Base-by-base conservation (phyloP, 2,888 invertebrate genomes). In the Gibbula magus region DNA sequence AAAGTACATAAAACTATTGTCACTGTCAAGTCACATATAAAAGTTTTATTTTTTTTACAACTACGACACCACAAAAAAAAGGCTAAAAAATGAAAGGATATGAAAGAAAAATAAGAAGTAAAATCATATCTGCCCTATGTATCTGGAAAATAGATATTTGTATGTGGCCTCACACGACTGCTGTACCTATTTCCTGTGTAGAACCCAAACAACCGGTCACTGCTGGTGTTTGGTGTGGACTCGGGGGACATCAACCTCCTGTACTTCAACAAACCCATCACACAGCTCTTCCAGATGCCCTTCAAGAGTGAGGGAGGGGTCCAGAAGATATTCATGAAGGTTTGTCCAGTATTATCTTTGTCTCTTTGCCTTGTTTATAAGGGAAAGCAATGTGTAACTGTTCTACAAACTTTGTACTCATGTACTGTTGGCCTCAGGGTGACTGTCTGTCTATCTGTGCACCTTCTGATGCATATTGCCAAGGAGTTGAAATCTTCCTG, bases 151-250 rank as follows among this genome's bases (percentile, higher is more conserved):
- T 74, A 20, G 5, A 1, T 45, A 13, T 45, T 61, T 61, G 10
- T 29, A 35, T 70, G 29, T 20, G 8, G 51, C 51, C 20, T 35
- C 2, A 45, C 16, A 45, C 45, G 10, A 45, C 13, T 45, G 10
- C 10, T 10, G 10, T 45, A 35, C 13, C 25, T 67, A 67, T 67
- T 25, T 67, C 29, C 2, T 39, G 20, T 85, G 20, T 85, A 91
- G 91, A 87, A 88, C 67, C 88, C 88, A 4, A 89, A 88, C 82
- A 85, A 83, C 20, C 88, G 90, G 70, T 91, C 92, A 0, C 78
- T 90, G 74, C 85, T 93, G 32, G 83, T 92, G 77, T 91, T 89
- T 83, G 93, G 92, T 18, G 91, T 91, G 79, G 93, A 93, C 83
- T 88, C 89, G 4, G 93, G 93, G 16, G 86, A 85, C 35, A 89